Evolutionary conservation across 2,113 vertebrate genomes (phyloP), one percentile per base, ranked within the genome.

Genomic region (Eurystomus gularis): DNA sequence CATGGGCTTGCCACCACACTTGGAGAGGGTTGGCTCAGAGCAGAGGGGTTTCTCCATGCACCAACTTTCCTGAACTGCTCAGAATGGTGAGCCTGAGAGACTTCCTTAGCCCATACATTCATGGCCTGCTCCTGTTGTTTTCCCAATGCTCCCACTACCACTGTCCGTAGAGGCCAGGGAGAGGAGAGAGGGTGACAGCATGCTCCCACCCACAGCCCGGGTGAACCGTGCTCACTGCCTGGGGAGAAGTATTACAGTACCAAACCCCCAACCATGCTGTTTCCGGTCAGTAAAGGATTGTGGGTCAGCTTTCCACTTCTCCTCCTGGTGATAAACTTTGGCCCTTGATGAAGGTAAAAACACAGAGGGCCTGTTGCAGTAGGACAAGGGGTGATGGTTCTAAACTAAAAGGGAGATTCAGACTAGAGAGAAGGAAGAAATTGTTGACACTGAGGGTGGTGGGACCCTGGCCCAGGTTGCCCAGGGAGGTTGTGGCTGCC

Each of bases 11-110:
- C 33, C 15, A 8, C 5, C 23, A 17, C 2, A 1, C 3, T 55
- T 40, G 35, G 42, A 71, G 35, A 55, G 8, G 25, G 13, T 2
- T 79, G 37, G 35, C 29, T 81, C 10, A 35, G 49, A 31, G 49
- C 58, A 57, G 28, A 75, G 24, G 9, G 8, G 10, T 3, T 65
- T 86, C 21, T 90, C 16, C 40, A 17, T 12, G 21, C 29, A 37
- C 35, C 4, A 5, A 35, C 23, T 11, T 81, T 58, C 21, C 7
- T 48, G 48, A 57, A 48, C 0, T 1, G 18, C 39, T 72, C 0
- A 0, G 26, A 44, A 24, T 21, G 57, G 20, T 0, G 6, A 78
- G 5, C 55, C 31, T 58, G 37, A 62, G 52, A 62, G 4, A 15
- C 10, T 42, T 9, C 12, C 18, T 79, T 39, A 33, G 11, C 6